These are phyloP conservation scores for Chironomus riparius DNA, from an alignment of 2,888 invertebrate species.

Conservation along the genomic window DNA sequence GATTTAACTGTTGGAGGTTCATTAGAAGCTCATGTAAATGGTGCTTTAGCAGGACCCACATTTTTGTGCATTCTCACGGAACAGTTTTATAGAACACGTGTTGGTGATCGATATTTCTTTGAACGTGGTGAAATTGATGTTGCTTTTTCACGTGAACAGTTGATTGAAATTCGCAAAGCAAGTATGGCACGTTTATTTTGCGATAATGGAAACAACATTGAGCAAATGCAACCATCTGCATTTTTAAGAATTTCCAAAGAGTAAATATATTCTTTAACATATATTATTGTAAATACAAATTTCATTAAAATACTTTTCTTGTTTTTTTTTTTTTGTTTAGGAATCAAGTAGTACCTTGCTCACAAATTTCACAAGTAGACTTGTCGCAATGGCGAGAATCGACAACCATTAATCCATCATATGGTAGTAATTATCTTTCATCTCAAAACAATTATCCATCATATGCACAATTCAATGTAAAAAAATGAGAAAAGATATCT, in stretches of 20 bases:
- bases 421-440: constrained; percentile 8
- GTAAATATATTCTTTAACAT: constrained; percentile 41
- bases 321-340: too few relatives aligned
- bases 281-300: neutral
- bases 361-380: constrained; percentile 50
- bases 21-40: constrained; percentile 65
- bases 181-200: constrained; percentile 71
- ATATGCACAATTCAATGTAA: constrained; percentile 5
- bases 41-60: constrained; percentile 75
- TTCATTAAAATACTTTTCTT: neutral
- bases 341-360: constrained; percentile 53
- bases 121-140: constrained; percentile 55
- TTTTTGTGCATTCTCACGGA: constrained; percentile 79
- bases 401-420: constrained; percentile 28
- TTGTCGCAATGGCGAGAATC: constrained; percentile 52
- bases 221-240: constrained; percentile 56
- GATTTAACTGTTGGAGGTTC: constrained; percentile 80
- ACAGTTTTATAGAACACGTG: constrained; percentile 77
- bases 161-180: constrained; percentile 65
- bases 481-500: neutral
- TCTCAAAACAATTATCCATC: constrained; percentile 1
- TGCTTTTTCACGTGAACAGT: constrained; percentile 61
- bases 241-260: constrained; percentile 53
- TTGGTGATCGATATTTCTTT: constrained; percentile 80
- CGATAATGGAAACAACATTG: constrained; percentile 64